Evolutionary conservation across 1,140 invertebrate species (phyloP), one percentile per base, ranked within the genome.

Genomic region (Heterodera carotae): DNA sequence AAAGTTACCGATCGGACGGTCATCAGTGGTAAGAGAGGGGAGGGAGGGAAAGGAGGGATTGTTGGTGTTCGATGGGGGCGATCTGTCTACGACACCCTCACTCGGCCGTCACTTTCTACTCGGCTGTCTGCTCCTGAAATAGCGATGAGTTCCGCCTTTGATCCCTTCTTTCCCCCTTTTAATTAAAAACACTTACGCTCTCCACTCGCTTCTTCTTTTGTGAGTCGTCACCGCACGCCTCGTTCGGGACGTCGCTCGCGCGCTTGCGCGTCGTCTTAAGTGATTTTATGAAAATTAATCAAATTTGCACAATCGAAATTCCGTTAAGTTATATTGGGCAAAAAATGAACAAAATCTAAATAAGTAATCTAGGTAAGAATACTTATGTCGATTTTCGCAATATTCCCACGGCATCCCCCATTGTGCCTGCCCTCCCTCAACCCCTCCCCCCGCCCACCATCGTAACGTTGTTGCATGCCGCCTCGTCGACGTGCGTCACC

Each of bases 141-240:
- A 34, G 18, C 2, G 33, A 33, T 15, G 48, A 12, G n/a, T n/a
- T n/a, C n/a, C n/a, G n/a, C n/a, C n/a, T n/a, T n/a, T n/a, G n/a
- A n/a, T n/a, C n/a, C n/a, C n/a, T n/a, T n/a, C n/a, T n/a, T n/a
- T n/a, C n/a, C n/a, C n/a, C n/a, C n/a, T n/a, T n/a, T n/a, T n/a
- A n/a, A n/a, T 53, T 7, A 18, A 53, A 53, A 39, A 74, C 27
- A 36, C 33, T 74, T 74, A 74, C 71, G 64, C 59, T 27, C 25
- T 74, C 71, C 10, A 74, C 56, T 34, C 71, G 43, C 56, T 59
- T 6, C 56, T 74, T 74, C 71, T 74, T 74, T 22, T 74, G 71
- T 31, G 64, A 15, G 12, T 4, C 33, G 34, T 22, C 69, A 10
- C 2, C 39, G 15, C 29, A 36, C 12, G 43, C 71, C 0, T 34